Conservation (phyloP, 2,888 invertebrate genomes). For the Drosophila paranaensis region DNA sequence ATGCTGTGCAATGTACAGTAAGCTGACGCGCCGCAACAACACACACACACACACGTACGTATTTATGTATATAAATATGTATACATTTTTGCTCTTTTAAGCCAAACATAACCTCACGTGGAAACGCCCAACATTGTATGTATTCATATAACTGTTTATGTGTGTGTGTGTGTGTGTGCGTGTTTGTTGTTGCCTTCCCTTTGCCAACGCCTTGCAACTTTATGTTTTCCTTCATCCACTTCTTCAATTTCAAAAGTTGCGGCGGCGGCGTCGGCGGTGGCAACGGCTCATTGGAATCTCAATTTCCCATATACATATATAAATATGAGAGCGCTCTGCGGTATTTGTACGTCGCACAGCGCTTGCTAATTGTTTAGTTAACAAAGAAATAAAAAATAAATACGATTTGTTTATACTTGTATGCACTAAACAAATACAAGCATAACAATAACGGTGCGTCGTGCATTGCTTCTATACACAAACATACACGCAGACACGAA, state of each 20-base stretch:
- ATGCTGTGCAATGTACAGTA: constrained; percentile 57
- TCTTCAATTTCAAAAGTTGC: constrained; percentile 50
- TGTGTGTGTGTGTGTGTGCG: constrained; percentile 18
- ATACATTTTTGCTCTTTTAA: constrained; percentile 46
- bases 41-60: constrained; percentile 12
- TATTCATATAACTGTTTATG: constrained; percentile 16
- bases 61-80: constrained; percentile 36
- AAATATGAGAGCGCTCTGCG: constrained; percentile 14
- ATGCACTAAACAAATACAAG: constrained; percentile 39
- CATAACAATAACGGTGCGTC: constrained; percentile 22
- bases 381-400: constrained; percentile 13
- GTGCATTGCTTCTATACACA: constrained; percentile 15
- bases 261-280: background rate
- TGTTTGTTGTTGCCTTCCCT: constrained; percentile 34
- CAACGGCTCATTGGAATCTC: constrained; percentile 35
- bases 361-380: constrained; percentile 63
- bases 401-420: constrained; percentile 63
- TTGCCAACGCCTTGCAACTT: constrained; percentile 59
- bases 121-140: constrained; percentile 79
- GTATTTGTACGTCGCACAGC: constrained; percentile 12
- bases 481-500: background rate
- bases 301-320: constrained; percentile 36
- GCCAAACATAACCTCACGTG: constrained; percentile 73
- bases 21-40: constrained; percentile 31
- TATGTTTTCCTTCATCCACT: constrained; percentile 65